Evolutionary conservation across 2,888 invertebrate species (phyloP), one percentile per base, ranked within the genome.

Genomic region (Drosophila fungiperda): DNA sequence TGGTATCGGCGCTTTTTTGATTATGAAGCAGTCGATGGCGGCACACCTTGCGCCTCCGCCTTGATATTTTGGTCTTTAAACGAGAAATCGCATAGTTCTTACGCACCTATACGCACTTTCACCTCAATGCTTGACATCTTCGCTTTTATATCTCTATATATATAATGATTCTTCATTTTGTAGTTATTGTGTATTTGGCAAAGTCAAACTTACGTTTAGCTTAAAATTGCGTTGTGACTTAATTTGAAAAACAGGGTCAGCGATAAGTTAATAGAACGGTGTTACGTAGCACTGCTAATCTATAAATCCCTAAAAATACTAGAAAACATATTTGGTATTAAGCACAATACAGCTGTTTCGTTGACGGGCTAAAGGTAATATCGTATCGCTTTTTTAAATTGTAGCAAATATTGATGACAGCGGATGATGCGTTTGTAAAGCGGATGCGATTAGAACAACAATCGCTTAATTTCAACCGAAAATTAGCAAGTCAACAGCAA

Each of bases 31-130:
- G 96, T 95, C 64, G 95, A 95, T 55, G 97, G 96, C 70, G 96
- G 96, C 67, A 97, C 95, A 64, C 98, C 98, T 94, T 97, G 97
- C 50, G 96, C 96, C 93, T 97, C 98, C 83, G 96, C 95, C 53
- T 96, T 96, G 76, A 96, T 96, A 93, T 97, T 97, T 93, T 97
- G 97, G 91, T 97, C 97, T 66, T 96, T 96, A 64, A 97, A 94
- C 12, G 96, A 95, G 92, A 97, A 97, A 92, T 98, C 98, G 92
- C 97, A 97, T 81, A 97, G 95, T 87, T 96, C 95, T 78, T 96
- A 95, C 80, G 95, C 26, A 5, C 26, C 95, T 62, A 95, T 95
- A 59, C 87, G 84, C 55, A 93, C 82, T 84, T 93, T 92, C 80
- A 93, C 92, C 80, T 92, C 93, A 76, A 93, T 93, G 33, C 88